Evolutionary conservation across 2,888 invertebrate genomes (phyloP), one percentile per base, ranked within the genome.

Genomic region (Eilema caniola): DNA sequence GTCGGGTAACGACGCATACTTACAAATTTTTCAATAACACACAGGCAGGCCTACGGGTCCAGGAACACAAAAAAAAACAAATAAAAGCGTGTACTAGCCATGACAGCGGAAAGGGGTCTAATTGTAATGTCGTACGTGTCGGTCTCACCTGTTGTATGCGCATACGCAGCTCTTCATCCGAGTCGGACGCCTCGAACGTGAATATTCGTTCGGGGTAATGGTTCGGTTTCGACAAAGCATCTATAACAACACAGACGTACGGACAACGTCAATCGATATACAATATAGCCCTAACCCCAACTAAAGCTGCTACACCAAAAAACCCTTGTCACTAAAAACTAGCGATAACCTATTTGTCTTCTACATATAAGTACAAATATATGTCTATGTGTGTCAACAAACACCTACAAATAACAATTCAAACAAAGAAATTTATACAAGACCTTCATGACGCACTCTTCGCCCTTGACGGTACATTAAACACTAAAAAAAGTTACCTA

Each of bases 191-290:
- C 89, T 95, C 95, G 90, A 94, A 95, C 88, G 94, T 89, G 92
- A 93, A 95, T 88, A 95, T 92, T 87, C 94, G 93, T 90, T 95
- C 95, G 84, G 94, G 95, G 78, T 93, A 95, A 93, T 93, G 92
- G 89, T 90, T 95, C 91, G 93, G 90, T 94, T 95, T 94, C 92
- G 95, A 94, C 93, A 95, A 95, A 95, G 95, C 93, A 95, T 95
- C 95, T 95, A 95, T 89, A 95, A 95, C 93, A 94, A 94, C 94
- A 95, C 94, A 93, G 92, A 94, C 89, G 90, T 90, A 93, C 91
- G 90, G 85, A 92, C 90, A 92, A 92, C 91, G 89, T 93, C 91
- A 93, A 86, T 87, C 79, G 79, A 77, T 81, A 77, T 81, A 85
- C 78, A 81, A 71, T 75, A 76, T 78, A 78, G 79, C 83, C 85